Percentiles rank a stretch among this genome's conserved stretches.
These are phyloP conservation scores for Arothron firmamentum DNA, from an alignment of 2,113 vertebrate genomes.

Conservation along the genomic window DNA sequence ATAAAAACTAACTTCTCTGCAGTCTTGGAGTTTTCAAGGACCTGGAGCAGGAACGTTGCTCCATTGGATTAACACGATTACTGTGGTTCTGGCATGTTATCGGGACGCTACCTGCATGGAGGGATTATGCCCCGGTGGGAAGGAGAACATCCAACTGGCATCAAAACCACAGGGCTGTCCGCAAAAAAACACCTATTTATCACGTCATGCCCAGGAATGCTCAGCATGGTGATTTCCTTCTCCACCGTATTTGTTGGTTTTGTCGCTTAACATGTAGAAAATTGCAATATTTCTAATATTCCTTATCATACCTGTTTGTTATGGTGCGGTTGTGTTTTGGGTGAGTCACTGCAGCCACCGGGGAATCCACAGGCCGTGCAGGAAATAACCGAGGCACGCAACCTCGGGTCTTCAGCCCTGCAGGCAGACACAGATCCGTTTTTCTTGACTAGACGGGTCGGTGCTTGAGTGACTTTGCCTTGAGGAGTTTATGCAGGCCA, in stretches of 20 bases:
- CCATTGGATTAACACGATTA: not conserved
- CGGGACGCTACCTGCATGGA: not conserved
- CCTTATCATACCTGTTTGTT: slow-evolving; percentile 7
- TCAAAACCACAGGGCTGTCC: not conserved
- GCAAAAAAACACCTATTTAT: not conserved
- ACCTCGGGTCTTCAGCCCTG: slow-evolving; percentile 27
- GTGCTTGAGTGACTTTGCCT: slow-evolving; percentile 26
- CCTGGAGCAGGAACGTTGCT: not conserved
- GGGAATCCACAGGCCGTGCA: slow-evolving; percentile 21
- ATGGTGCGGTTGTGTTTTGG: slow-evolving; percentile 49
- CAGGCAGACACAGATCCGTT: slow-evolving; percentile 28
- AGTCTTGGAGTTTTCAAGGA: too few relatives aligned
- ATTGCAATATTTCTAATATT: not conserved
- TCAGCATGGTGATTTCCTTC: not conserved
- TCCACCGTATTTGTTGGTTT: not conserved
- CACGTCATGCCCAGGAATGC: not conserved
- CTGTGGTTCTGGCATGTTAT: not conserved
- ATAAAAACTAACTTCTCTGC: too few relatives aligned
- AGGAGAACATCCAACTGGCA: not conserved
- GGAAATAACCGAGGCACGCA: slow-evolving; percentile 30
- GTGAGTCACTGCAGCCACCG: slow-evolving; percentile 35
- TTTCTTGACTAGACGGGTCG: slow-evolving; percentile 47
- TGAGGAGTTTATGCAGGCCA: slow-evolving; percentile 14
- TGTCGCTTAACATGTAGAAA: not conserved
- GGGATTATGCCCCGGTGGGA: not conserved